Base-by-base conservation (phyloP, 1,140 invertebrate species). In the Goniozus legneri region DNA sequence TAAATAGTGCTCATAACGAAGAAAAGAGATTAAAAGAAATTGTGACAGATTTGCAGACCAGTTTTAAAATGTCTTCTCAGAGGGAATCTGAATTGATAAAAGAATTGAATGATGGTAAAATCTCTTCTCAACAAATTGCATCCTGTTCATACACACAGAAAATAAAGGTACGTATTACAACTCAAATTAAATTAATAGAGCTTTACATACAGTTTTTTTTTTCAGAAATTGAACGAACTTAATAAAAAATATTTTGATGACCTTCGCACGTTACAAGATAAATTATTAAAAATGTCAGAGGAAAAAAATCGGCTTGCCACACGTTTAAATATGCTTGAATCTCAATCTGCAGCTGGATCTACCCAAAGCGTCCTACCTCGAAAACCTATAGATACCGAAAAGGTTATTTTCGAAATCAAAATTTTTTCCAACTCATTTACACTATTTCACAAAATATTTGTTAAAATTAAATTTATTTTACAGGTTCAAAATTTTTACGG, bases 401-500 rank as follows among this genome's bases (percentile, higher is more conserved):
- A n/a, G n/a, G n/a, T n/a, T n/a, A n/a, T n/a, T n/a, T n/a, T n/a
- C n/a, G n/a, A n/a, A n/a, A n/a, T n/a, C n/a, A n/a, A n/a, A n/a
- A n/a, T n/a, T n/a, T n/a, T n/a, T n/a, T n/a, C n/a, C n/a, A n/a
- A n/a, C n/a, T n/a, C n/a, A n/a, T n/a, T n/a, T n/a, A n/a, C n/a
- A n/a, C n/a, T n/a, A n/a, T n/a, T n/a, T n/a, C n/a, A n/a, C n/a
- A n/a, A n/a, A n/a, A n/a, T n/a, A n/a, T n/a, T n/a, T n/a, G n/a
- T n/a, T n/a, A n/a, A n/a, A n/a, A n/a, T n/a, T n/a, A n/a, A n/a
- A n/a, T n/a, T n/a, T n/a, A n/a, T 57, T 35, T 60, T 68, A 60
- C 16, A 88, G 84, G 76, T 84, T 30, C 79, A 85, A 37, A 77
- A 85, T 56, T 74, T 91, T n/a, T 86, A 91, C 59, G 82, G 84